Percentiles rank a stretch among this genome's conserved stretches.
Evolutionary conservation across 2,888 invertebrate genomes (phyloP).

Genomic region (Tillus elongatus): DNA sequence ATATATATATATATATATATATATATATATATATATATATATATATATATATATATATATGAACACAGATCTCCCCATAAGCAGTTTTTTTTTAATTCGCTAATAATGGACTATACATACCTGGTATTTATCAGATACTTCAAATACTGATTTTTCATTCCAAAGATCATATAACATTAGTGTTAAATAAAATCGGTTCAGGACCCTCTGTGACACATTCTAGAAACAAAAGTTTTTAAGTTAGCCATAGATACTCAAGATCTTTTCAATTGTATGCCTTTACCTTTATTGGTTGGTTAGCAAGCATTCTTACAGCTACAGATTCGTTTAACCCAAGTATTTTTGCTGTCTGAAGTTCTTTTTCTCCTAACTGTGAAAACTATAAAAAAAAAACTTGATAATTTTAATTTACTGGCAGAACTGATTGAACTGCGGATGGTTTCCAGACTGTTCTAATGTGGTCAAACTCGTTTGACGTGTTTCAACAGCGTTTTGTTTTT

Average conservation of each 20-base stretch:
- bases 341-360: slow-evolving; percentile 61
- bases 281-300: slow-evolving; percentile 56
- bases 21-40: too few species aligned
- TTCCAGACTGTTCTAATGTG: too few species aligned
- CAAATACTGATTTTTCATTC: slow-evolving; percentile 55
- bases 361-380: slow-evolving; percentile 54
- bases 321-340: slow-evolving; percentile 71
- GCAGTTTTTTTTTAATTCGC: too few species aligned
- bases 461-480: too few species aligned
- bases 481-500: too few species aligned
- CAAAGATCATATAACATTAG: slow-evolving; percentile 75
- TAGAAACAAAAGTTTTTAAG: slow-evolving; percentile 35
- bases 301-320: slow-evolving; percentile 57
- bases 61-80: too few species aligned
- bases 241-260: not conserved
- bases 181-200: slow-evolving; percentile 76
- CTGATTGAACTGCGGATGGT: slow-evolving; percentile 11
- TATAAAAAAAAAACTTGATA: slow-evolving; percentile 32
- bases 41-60: too few species aligned
- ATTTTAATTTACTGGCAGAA: slow-evolving; percentile 8
- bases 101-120: slow-evolving; percentile 21
- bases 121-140: slow-evolving; percentile 60
- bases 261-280: slow-evolving; percentile 10
- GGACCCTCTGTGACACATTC: slow-evolving; percentile 51
- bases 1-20: too few species aligned